phyloP scores from a whole-genome alignment of 2,113 vertebrate species.

The Crypturellus undulatus region DNA sequence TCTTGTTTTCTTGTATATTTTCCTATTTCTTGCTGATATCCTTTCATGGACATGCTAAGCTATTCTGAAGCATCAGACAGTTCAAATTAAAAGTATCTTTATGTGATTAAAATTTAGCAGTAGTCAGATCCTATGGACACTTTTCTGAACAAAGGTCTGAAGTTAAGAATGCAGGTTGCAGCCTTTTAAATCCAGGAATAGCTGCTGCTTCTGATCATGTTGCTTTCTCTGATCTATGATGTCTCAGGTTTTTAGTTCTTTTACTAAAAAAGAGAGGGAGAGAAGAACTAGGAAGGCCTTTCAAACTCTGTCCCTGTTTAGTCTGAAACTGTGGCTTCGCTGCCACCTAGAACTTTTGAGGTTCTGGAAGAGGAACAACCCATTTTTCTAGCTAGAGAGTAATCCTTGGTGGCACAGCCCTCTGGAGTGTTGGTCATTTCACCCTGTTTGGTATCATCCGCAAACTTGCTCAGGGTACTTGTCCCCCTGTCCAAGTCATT shows the following conservation, averaged over 20 bases:
- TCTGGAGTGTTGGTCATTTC: too few species aligned
- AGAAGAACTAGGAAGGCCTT: not conserved
- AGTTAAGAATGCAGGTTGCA: not conserved
- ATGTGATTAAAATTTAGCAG: not conserved
- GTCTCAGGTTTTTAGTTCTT: not conserved
- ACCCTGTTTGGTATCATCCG: too few species aligned
- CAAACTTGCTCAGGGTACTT: too few species aligned
- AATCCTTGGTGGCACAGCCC: too few species aligned
- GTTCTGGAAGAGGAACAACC: rapidly evolving
- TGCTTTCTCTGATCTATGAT: not conserved
- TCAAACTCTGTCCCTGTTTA: not conserved
- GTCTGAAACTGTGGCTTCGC: not conserved
- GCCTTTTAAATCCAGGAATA: not conserved
- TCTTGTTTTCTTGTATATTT: not conserved
- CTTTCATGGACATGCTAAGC: not conserved
- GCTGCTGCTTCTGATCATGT: not conserved
- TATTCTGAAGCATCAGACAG: not conserved
- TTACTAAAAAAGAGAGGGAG: not conserved
- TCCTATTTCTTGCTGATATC: not conserved
- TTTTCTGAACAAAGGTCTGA: not conserved
- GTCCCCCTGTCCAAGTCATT: too few species aligned
- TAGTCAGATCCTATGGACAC: not conserved
- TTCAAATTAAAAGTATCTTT: not conserved
- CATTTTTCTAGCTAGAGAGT: not conserved
- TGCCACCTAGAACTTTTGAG: not conserved